phyloP scores from a whole-genome alignment of 92 coral and sea anemone genomes.

The Porites divaricata region DNA sequence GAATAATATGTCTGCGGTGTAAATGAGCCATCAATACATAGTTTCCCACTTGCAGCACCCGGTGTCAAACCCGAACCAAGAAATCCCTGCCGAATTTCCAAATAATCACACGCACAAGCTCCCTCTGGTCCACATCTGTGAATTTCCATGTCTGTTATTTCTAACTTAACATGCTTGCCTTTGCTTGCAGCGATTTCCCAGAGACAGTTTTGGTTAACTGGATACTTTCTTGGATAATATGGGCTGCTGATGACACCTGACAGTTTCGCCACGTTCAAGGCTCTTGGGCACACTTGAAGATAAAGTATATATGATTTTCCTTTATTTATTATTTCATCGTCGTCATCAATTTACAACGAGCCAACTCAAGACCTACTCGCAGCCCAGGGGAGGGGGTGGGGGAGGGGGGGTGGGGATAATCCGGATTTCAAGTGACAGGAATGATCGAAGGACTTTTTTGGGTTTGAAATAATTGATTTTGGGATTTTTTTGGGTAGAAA shows the following conservation, averaged over 20 bases:
- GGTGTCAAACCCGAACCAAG: not conserved
- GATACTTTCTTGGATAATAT: constrained; percentile 18
- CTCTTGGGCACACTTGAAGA: constrained; percentile 8
- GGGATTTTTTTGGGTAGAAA: too few relatives aligned
- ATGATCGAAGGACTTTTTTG: too few relatives aligned
- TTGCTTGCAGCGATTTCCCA: constrained; percentile 25
- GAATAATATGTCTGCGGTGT: not conserved
- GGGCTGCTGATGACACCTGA: constrained; percentile 29
- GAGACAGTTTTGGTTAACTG: not conserved
- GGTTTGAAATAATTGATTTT: too few relatives aligned
- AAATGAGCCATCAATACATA: not conserved
- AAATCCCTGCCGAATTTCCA: constrained; percentile 12
- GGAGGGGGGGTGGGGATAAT: too few relatives aligned
- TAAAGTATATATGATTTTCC: too few relatives aligned
- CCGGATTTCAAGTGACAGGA: too few relatives aligned
- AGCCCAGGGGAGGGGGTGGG: too few relatives aligned
- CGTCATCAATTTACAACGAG: too few relatives aligned
- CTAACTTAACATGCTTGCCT: constrained; percentile 7
- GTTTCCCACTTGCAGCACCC: not conserved
- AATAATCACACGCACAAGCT: constrained; percentile 8
- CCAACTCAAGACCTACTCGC: too few relatives aligned
- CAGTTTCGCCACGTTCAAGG: not conserved
- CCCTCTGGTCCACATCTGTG: not conserved
- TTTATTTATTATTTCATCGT: too few relatives aligned
- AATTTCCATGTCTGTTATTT: not conserved